Evolutionary conservation across 2,797 vertebrate genomes (phyloP).

Genomic region (Myotis findleyi): DNA sequence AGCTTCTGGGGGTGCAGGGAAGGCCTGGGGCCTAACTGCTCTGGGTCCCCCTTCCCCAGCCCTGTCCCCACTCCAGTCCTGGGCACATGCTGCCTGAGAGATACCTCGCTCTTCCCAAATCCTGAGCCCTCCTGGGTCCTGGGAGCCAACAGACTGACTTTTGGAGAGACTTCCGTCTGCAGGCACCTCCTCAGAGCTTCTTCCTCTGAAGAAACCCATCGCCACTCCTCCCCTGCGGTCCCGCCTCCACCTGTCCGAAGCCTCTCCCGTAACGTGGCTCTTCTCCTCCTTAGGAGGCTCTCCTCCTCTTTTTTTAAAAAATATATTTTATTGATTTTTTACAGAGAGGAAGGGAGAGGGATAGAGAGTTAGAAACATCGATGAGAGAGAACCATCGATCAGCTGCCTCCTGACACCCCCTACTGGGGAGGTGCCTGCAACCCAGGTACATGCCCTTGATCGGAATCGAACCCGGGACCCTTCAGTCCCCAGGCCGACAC

Average conservation of each 20-base stretch:
- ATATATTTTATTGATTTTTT: too few relatives aligned
- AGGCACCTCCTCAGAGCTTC: background rate
- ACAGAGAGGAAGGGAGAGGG: too few relatives aligned
- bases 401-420: too few relatives aligned
- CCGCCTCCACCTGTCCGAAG: background rate
- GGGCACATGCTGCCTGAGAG: background rate
- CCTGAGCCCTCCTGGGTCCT: background rate
- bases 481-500: too few relatives aligned
- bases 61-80: background rate
- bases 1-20: background rate
- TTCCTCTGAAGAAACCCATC: background rate
- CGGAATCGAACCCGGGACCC: too few relatives aligned
- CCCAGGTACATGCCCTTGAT: too few relatives aligned
- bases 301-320: too few relatives aligned
- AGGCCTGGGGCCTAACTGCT: background rate
- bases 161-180: background rate
- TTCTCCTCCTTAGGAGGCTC: fast-evolving
- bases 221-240: background rate
- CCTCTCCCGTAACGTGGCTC: background rate
- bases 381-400: too few relatives aligned
- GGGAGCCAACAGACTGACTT: background rate
- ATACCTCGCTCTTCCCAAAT: background rate
- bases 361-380: too few relatives aligned
- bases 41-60: background rate
- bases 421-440: too few relatives aligned